These are phyloP conservation scores for Chelonus formosanus DNA, from an alignment of 2,888 invertebrate genomes.

Conservation along the genomic window DNA sequence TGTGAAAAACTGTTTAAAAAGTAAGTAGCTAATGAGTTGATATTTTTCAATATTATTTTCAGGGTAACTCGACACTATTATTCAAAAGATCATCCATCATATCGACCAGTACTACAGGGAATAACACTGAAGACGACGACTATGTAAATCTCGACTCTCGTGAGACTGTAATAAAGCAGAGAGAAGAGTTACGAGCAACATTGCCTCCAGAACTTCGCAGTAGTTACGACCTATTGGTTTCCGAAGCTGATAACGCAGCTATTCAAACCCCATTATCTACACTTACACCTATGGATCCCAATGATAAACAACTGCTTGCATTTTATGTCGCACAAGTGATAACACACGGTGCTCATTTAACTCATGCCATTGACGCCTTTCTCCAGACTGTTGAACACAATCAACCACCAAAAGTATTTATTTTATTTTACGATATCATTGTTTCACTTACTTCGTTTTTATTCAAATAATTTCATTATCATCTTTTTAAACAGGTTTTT, in stretches of 20 bases:
- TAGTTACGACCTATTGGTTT: conserved; percentile 78
- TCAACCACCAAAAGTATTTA: conserved; percentile 83
- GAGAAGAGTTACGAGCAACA: conserved; percentile 77
- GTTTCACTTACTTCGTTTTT: no score
- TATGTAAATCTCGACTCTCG: conserved; percentile 87
- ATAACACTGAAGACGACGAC: conserved; percentile 86
- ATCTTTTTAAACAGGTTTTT: conserved; percentile 68
- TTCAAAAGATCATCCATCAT: conserved; percentile 73
- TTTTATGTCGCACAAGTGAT: conserved; percentile 90
- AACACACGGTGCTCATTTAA: conserved; percentile 84
- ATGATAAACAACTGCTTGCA: conserved; percentile 83
- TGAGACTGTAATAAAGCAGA: conserved; percentile 75
- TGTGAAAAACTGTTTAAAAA: no score
- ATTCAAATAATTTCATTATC: no score
- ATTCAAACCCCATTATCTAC: conserved; percentile 62
- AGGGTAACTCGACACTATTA: conserved; percentile 81
- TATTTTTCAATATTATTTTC: conserved; percentile 25
- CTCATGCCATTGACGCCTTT: conserved; percentile 92
- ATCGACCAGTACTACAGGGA: conserved; percentile 60
- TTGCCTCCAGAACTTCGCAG: conserved; percentile 78
- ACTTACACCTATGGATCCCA: conserved; percentile 71
- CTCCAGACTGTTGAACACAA: conserved; percentile 90
- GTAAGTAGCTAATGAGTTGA: no score
- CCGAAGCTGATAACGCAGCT: conserved; percentile 75
- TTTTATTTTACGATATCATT: conserved; percentile 24